These are phyloP conservation scores for Tenualosa ilisha DNA, from an alignment of 2,797 vertebrate species.

Conservation along the genomic window DNA sequence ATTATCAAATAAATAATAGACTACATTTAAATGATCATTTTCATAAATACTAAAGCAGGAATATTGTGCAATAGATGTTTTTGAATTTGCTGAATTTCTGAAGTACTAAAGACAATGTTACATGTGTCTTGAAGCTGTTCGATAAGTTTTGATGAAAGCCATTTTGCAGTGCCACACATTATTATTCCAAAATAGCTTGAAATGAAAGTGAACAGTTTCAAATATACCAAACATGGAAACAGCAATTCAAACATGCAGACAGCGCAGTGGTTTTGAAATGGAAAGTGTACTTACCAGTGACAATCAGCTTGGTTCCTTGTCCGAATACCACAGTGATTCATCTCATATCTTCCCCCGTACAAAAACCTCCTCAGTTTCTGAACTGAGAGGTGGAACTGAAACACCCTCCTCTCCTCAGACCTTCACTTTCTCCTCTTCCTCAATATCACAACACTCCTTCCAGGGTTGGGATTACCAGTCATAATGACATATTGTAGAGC, in stretches of 20 bases:
- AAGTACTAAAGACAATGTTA: no score
- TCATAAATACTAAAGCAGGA: no score
- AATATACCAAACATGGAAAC: background rate
- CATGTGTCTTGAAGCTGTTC: no score
- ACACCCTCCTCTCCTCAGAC: slow-evolving; percentile 37
- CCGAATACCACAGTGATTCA: slow-evolving; percentile 72
- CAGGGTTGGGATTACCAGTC: background rate
- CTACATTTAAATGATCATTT: no score
- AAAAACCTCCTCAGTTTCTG: slow-evolving; percentile 62
- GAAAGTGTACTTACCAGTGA: slow-evolving; percentile 57
- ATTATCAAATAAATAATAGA: no score
- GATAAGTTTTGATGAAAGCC: no score
- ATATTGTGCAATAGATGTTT: no score
- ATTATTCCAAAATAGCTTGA: background rate
- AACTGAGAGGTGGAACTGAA: slow-evolving; percentile 53
- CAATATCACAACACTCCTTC: background rate
- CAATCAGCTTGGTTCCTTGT: slow-evolving; percentile 64
- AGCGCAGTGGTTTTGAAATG: background rate
- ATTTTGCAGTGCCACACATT: background rate
- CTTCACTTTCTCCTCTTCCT: slow-evolving; percentile 16
- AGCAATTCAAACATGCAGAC: background rate
- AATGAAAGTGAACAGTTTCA: no score
- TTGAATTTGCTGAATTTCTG: no score
- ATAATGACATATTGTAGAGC: background rate
- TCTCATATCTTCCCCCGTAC: slow-evolving; percentile 56